Evolutionary conservation across 2,113 vertebrate species (phyloP), one percentile per base, ranked within the genome.

Genomic region (Carassius carassius): DNA sequence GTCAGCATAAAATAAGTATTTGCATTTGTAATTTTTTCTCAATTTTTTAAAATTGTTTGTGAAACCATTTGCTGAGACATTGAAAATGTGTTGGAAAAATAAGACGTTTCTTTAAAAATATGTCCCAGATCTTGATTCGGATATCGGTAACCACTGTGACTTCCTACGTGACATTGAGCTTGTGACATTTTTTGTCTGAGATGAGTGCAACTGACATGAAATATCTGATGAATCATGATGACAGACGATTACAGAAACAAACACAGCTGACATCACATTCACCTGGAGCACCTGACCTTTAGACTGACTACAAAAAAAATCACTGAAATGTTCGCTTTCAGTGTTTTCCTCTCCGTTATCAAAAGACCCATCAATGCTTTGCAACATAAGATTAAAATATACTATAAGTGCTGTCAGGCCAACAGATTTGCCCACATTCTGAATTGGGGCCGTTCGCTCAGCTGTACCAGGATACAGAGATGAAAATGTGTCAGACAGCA

Each of bases 401-500:
- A 41, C 67, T 19, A 69, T 10, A 5, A 41, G 67, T 19, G 67
- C 67, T 70, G 9, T 37, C n/a, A 32, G 77, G 62, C 23, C 47
- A 67, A 58, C 62, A 13, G 25, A 37, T 37, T 76, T 58, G 37
- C 84, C 74, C 60, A 85, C 35, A 83, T 79, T 73, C 82, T 81
- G 58, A 70, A 88, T 83, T 49, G n/a, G 56, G 87, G 80, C 70
- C 81, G 74, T 35, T 44, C 7, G 29, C 60, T 44, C 44, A 16
- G 47, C 49, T 60, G 81, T 60, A 60, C 67, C 80, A 49, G 75
- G 35, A 78, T 58, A 25, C 32, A 32, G 13, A 17, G 41, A n/a
- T 17, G 51, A 80, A 87, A 85, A 62, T 75, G 80, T 85, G 80
- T 65, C 75, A 83, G 16, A n/a, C 32, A n/a, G 32, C 17, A 79